Percentiles rank a stretch among this genome's conserved stretches.
These are phyloP conservation scores for Copidosoma aretas DNA, from an alignment of 2,888 invertebrate species.

Conservation along the genomic window DNA sequence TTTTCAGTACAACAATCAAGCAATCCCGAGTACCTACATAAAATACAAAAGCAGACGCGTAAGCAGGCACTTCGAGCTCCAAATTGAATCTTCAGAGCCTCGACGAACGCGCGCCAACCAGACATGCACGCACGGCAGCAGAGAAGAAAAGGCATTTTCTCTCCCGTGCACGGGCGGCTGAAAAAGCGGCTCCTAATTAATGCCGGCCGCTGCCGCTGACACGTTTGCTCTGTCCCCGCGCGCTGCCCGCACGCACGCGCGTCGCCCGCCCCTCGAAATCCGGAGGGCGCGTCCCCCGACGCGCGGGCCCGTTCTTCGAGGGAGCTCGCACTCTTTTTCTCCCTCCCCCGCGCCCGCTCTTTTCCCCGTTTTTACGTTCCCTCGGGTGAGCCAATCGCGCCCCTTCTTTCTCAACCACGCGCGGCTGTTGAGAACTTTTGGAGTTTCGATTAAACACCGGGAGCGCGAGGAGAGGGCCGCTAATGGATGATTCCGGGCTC, in stretches of 20 bases:
- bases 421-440: constrained; percentile 54
- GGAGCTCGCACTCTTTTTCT: constrained; percentile 42
- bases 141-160: too few relatives aligned
- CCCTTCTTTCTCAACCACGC: constrained; percentile 42
- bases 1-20: too few relatives aligned
- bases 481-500: constrained; percentile 57
- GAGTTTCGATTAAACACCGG: constrained; percentile 61
- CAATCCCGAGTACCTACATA: too few relatives aligned
- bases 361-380: not conserved
- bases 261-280: constrained; percentile 48
- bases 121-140: too few relatives aligned
- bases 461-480: constrained; percentile 46
- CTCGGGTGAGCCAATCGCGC: not conserved
- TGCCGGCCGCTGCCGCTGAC: constrained; percentile 60
- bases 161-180: too few relatives aligned
- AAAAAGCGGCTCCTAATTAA: constrained; percentile 52
- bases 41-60: too few relatives aligned
- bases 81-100: too few relatives aligned
- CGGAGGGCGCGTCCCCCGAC: not conserved
- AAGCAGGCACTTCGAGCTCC: too few relatives aligned
- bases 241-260: constrained; percentile 33
- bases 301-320: constrained; percentile 46
- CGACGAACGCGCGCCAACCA: too few relatives aligned
- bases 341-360: not conserved
- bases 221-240: constrained; percentile 61